Percentiles rank a stretch among this genome's conserved stretches.
These are phyloP conservation scores for Verasper variegatus DNA, from an alignment of 2,113 vertebrate species.

Conservation along the genomic window DNA sequence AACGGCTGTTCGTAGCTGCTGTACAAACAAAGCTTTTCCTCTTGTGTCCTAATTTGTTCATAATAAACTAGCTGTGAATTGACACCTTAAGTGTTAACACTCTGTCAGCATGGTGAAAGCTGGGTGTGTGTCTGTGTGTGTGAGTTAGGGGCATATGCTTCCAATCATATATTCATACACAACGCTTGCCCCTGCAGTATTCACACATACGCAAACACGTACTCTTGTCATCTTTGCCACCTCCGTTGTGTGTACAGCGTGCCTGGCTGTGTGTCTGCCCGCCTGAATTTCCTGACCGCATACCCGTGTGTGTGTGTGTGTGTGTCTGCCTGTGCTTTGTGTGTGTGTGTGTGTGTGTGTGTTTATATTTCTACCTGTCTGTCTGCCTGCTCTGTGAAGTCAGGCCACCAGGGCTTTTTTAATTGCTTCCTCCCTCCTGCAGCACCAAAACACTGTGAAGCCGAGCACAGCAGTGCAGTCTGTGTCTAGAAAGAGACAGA, in stretches of 20 bases:
- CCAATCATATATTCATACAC: conserved; percentile 61
- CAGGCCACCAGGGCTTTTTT: conserved; percentile 75
- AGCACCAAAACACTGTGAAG: conserved; percentile 57
- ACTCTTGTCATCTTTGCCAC: conserved; percentile 77
- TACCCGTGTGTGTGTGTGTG: conserved; percentile 45
- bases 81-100: conserved; percentile 61
- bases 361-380: conserved; percentile 73
- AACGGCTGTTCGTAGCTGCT: conserved; percentile 1
- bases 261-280: conserved; percentile 32
- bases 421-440: conserved; percentile 76
- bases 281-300: conserved; percentile 47
- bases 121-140: conserved; percentile 21
- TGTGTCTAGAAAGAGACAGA: conserved; percentile 35
- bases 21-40: conserved; percentile 44
- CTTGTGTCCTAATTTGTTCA: conserved; percentile 51
- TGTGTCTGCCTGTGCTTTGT: conserved; percentile 55
- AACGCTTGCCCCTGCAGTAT: conserved; percentile 21
- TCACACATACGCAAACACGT: conserved; percentile 42
- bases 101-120: conserved; percentile 44
- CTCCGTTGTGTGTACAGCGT: conserved; percentile 46
- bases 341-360: conserved; percentile 47
- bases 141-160: conserved; percentile 72
- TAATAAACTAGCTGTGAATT: conserved; percentile 58
- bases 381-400: conserved; percentile 68
- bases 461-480: conserved; percentile 38